Base-by-base conservation (phyloP, 2,797 vertebrate species). In the Neostethus bicornis region DNA sequence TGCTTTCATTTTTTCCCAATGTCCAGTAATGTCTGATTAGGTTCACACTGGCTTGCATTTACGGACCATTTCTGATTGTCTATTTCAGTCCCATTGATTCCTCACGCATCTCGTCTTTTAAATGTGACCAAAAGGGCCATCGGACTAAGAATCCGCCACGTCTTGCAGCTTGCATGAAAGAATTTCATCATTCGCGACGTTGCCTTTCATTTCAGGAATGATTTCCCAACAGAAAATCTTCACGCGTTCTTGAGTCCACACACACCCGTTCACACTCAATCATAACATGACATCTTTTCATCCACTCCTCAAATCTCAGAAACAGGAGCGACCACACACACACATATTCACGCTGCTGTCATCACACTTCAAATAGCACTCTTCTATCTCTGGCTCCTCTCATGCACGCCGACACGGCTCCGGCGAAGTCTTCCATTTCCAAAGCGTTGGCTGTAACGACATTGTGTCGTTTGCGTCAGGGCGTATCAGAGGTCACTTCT, bases 161-260 rank as follows among this genome's bases (percentile, higher is more conserved):
- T 77, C 81, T 88, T 91, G 80, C 85, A 79, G 81, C 58, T 73
- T 78, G 78, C 61, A 69, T 73, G 82, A 88, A 87, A 84, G 66
- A 80, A 86, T 90, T 90, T 88, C 87, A 89, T 90, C 85, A 89
- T 75, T 84, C 64, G 44, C 66, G 64, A 82, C 77, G 65, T 75
- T 78, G 74, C 74, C 81, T 85, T 85, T 86, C 81, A 81, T 87
- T 88, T 87, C 81, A 84, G 66, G 78, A 89, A 83, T 73, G 75
- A 89, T 85, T 88, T 84, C 79, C 77, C 71, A 74, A 83, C 77
- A 81, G 76, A 83, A 86, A 80, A 72, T 80, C 73, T 74, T 72
- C 39, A 76, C 39, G 25, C 75, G 20, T 77, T 62, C 48, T 57
- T 51, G 35, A 65, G 69, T 75, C n/a, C 32, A 39, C 51, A 42